These are phyloP conservation scores for Alloplasta piceator DNA, from an alignment of 2,888 invertebrate genomes.

Conservation along the genomic window DNA sequence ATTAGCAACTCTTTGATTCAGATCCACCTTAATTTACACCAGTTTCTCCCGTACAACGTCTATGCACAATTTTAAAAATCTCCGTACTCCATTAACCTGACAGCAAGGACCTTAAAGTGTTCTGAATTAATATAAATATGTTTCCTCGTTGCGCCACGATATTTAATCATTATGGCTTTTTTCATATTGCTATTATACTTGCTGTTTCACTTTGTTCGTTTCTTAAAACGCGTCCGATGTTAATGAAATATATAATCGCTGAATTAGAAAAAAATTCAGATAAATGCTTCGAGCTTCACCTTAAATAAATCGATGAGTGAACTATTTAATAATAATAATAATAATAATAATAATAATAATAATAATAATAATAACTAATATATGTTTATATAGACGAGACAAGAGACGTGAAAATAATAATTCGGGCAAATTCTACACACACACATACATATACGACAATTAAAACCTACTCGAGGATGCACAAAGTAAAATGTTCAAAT, in stretches of 20 bases:
- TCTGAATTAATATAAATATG: too few species aligned
- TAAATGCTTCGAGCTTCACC: constrained; percentile 29
- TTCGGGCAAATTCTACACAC: constrained; percentile 39
- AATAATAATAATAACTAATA: constrained; percentile 44
- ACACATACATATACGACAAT: constrained; percentile 43
- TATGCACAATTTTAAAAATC: too few species aligned
- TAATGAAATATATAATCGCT: constrained; percentile 32
- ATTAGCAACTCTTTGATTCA: too few species aligned
- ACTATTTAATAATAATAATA: constrained; percentile 19
- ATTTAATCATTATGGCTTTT: constrained; percentile 18
- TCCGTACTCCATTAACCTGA: too few species aligned
- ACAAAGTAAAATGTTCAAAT: constrained; percentile 40
- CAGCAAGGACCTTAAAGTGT: too few species aligned
- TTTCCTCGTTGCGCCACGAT: constrained; percentile 17
- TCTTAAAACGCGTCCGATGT: constrained; percentile 1
- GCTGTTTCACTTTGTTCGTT: constrained; percentile 30
- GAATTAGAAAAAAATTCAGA: constrained; percentile 10
- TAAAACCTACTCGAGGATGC: constrained; percentile 51
- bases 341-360: too few species aligned
- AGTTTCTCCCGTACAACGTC: too few species aligned
- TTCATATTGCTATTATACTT: constrained; percentile 57
- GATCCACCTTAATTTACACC: too few species aligned
- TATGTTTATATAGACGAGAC: constrained; percentile 33
- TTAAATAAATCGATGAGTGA: constrained; percentile 34
- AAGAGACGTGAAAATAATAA: constrained; percentile 48